Base-by-base conservation (phyloP, 1,140 invertebrate species). In the Cecropterus lyciades region DNA sequence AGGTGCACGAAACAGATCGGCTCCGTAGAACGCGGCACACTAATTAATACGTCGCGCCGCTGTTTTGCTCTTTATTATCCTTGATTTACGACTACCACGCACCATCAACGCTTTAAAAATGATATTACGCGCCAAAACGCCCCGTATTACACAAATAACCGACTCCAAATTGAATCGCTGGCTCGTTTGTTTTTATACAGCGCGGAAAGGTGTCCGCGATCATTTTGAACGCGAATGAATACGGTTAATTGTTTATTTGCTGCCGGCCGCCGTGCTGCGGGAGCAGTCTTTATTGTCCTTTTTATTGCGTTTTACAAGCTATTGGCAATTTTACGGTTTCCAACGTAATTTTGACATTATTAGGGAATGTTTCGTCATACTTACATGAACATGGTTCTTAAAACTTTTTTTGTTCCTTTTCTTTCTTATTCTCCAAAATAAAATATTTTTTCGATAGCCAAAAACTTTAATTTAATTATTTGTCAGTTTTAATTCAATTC, bases 21-120 rank as follows among this genome's bases (percentile, higher is more conserved):
- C 33, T 17, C 37, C 46, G 53, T 33, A 59, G 60, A 57, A 52
- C 55, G 55, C 30, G 48, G 27, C 71, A 56, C 67, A 68, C 77
- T 81, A 79, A 80, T 83, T 79, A 82, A 81, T 82, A 79, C 74
- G 73, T 77, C 72, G 69, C 53, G 17, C 37, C 74, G 78, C 80
- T 81, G 79, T 81, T 82, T 79, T 77, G 60, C 75, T 80, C 74
- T 81, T 79, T 84, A 82, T 80, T 85, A 82, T 76, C 77, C 81
- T 73, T 82, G 77, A 83, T 84, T 80, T 78, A 84, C 75, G 72
- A 74, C 51, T 43, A 51, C 42, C 57, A 20, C 62, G 45, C 46
- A 45, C 56, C 65, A 62, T 49, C 27, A 51, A 52, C 46, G 76
- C 59, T 73, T 84, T 75, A 76, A 87, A 86, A 87, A 80, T 76